Base-by-base conservation (phyloP, 2,113 vertebrate species). In the Psettodes erumei region DNA sequence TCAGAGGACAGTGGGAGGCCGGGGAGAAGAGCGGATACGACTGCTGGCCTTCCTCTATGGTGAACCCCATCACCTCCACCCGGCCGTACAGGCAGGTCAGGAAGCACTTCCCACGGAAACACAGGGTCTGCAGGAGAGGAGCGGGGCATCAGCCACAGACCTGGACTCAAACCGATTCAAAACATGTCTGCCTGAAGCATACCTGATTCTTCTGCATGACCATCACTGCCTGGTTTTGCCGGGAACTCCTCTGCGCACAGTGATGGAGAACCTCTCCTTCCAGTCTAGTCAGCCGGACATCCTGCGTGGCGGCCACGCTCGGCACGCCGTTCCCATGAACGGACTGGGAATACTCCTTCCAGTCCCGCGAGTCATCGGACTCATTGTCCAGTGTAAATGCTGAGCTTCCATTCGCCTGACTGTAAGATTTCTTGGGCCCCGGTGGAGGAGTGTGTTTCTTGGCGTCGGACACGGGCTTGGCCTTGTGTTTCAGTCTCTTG, bases 11-110 rank as follows among this genome's bases (percentile, higher is more conserved):
- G 33, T 96, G 95, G 0, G 97, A 95, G 0, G 93, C 89, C 0
- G 96, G 93, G 0, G 97, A 97, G 74, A 95, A 96, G 23, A 98
- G 84, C 0, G 94, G 93, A 40, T 93, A 96, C 0, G 94, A 86
- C 79, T 96, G 95, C 83, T 99, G 96, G 16, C 95, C 96, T 43
- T 95, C 94, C 45, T 89, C 91, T 0, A 98, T 93, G 32, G 91
- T 94, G 81, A 96, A 96, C 1, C 96, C 97, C 77, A 96, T 86
- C 19, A 98, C 94, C 30, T 95, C 95, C n/a, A 98, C 95, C 0
- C 94, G 94, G 4, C 97, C 97, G 0, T 96, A 95, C 15, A 99
- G 89, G 86, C 97, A 98, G 0, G 94, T 95, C 88, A 99, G 50
- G 16, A 93, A 90, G 45, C 96, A 97, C 28, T 94, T 95, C 2